These are phyloP conservation scores for Denticeps clupeoides DNA, from an alignment of 2,797 vertebrate species.

Conservation along the genomic window DNA sequence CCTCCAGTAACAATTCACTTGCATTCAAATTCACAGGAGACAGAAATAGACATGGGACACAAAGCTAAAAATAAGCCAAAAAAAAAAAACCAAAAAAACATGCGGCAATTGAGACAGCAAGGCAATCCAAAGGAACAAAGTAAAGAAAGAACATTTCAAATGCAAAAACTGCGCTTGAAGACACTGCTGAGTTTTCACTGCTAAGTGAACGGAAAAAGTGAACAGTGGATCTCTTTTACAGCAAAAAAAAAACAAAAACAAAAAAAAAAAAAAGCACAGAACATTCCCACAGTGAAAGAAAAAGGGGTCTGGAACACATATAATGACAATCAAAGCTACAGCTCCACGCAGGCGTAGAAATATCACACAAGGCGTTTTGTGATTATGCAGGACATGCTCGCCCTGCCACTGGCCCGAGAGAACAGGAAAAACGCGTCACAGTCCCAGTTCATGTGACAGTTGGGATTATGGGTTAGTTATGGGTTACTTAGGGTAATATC, in stretches of 20 bases:
- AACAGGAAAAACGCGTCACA: not conserved
- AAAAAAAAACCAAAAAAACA: not conserved
- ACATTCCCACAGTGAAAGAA: not conserved
- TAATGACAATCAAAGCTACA: not conserved
- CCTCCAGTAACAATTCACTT: too few relatives aligned
- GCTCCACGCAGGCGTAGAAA: slow-evolving; percentile 3
- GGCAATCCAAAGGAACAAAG: not conserved
- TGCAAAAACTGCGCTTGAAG: too few relatives aligned
- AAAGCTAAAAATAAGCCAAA: not conserved
- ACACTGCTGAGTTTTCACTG: too few relatives aligned
- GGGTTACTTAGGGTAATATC: slow-evolving; percentile 3
- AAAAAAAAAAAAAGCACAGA: not conserved
- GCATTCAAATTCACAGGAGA: not conserved
- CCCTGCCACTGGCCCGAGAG: slow-evolving; percentile 6
- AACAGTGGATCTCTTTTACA: not conserved
- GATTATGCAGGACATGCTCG: too few relatives aligned
- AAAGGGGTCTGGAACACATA: not conserved
- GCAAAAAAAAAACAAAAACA: too few relatives aligned
- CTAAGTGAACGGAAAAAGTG: too few relatives aligned
- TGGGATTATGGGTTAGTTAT: slow-evolving; percentile 18
- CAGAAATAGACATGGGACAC: not conserved
- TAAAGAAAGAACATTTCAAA: not conserved
- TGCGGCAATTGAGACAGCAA: not conserved
- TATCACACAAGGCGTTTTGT: too few relatives aligned
- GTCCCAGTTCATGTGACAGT: slow-evolving; percentile 13